Evolutionary conservation across 1,140 invertebrate genomes (phyloP), one percentile per base, ranked within the genome.

Genomic region (Drosophila elegans): DNA sequence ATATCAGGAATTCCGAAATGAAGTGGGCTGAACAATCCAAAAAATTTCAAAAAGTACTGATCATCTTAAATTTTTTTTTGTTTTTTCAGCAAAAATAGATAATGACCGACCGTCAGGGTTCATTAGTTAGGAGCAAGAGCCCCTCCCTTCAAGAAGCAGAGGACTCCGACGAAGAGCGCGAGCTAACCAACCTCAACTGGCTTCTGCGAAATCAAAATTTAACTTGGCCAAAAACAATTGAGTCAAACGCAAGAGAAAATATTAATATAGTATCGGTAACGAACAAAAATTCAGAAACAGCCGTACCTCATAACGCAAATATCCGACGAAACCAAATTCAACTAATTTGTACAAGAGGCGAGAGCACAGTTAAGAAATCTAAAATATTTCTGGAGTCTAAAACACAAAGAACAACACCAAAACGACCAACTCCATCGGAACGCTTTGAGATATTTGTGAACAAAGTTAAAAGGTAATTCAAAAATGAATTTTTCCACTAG

Each of bases 161-260:
- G 1, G 63, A 66, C 2, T 80, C 82, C 2, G 88, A 92, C 48
- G 88, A 82, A 10, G 86, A 91, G 16, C 57, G 73, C 6, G 91
- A 92, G 25, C 13, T 92, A 12, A 92, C 91, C 0, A 92, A 91
- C 52, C 56, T 92, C 27, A 91, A 82, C 16, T 92, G 91, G 91
- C 62, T 92, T 5, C 29, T 92, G 2, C 46, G 82, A 12, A 92
- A 92, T 51, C 77, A 92, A 45, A 91, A 64, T 16, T 44, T 91
- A 32, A 72, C 66, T n/a, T 90, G 89, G 86, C 68, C 86, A 48
- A 78, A 74, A 45, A 74, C 68, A 25, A 81, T 79, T 38, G 71
- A 80, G 25, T 34, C 3, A 1, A 67, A 29, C 11, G 39, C 42
- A 2, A 53, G 60, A 12, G 84, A 89, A 13, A 38, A 25, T 13